Evolutionary conservation across 53 echinoderm and acorn worm species (phyloP).

Genomic region (Arbacia lixula): DNA sequence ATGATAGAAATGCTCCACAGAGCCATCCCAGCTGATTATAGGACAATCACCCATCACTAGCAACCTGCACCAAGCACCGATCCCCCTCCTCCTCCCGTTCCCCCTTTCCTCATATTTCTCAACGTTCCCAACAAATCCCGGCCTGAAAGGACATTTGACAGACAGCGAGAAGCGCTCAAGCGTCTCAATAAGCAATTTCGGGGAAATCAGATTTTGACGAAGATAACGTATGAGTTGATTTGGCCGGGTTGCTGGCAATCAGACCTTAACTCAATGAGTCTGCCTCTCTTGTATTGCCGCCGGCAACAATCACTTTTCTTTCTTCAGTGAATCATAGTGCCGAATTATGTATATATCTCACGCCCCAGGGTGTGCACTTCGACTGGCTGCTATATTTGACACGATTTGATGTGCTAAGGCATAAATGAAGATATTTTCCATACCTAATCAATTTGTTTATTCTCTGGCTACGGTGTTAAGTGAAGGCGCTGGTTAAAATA

Average conservation of each 20-base stretch:
- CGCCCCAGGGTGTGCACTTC: conserved; percentile 20
- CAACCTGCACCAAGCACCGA: no score
- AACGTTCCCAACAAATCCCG: conserved; percentile 2
- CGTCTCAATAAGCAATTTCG: conserved; percentile 43
- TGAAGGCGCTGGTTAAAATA: no score
- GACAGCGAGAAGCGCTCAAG: conserved; percentile 30
- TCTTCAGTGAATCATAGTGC: conserved; percentile 45
- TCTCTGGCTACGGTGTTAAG: not conserved
- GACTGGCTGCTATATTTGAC: conserved; percentile 45
- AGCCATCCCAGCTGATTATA: no score
- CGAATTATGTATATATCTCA: conserved; percentile 45
- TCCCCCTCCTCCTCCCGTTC: no score
- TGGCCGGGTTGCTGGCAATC: conserved; percentile 39
- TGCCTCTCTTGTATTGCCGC: conserved; percentile 47
- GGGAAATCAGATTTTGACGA: conserved; percentile 54
- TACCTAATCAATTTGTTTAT: conserved; percentile 45
- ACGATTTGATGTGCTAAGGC: conserved; percentile 29
- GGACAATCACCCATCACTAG: no score
- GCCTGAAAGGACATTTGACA: conserved; percentile 21
- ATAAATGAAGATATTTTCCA: conserved; percentile 46
- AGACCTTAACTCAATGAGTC: conserved; percentile 53
- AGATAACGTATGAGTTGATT: conserved; percentile 41
- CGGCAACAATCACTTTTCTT: conserved; percentile 43
- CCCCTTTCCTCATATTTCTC: no score
- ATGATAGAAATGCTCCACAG: no score